Base-by-base conservation (phyloP, 2,113 vertebrate species). In the Stomatorhinus ivindoensis region DNA sequence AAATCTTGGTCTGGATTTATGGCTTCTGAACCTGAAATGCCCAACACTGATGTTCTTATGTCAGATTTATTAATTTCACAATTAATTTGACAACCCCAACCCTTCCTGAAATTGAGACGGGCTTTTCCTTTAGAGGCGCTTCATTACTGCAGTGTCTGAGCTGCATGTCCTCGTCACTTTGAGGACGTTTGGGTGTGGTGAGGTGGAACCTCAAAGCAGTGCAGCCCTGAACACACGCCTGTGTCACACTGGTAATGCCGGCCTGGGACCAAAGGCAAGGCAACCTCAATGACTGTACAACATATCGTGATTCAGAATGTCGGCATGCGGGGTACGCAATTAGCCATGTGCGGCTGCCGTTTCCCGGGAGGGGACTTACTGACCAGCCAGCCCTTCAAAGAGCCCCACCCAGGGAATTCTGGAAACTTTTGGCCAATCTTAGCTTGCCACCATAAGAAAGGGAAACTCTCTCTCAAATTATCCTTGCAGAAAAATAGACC, bases 391-490 rank as follows among this genome's bases (percentile, higher is more conserved):
- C 35, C 50, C 48, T 19, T 31, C 35, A 89, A 53, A 84, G 24
- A 55, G 42, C 80, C 39, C 31, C 88, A 85, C 80, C 80, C 42
- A 58, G 39, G 51, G 76, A 84, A 47, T 47, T n/a, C 39, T 89
- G 76, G 88, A 55, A 85, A 85, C 88, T 46, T 46, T 10, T 61
- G 35, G 6, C 51, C 42, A 61, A 89, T 83, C 42, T 61, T 89
- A 83, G 31, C 80, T 61, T 61, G 17, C 50, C 88, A 82, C 39
- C 24, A 27, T 83, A 80, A 85, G 11, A 61, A 85, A 17, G 50
- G 3, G 11, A 27, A 83, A 42, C 88, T 39, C 6, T 4, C n/a
- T 42, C 88, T 55, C 80, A 46, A 15, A 53, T 87, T 87, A 35
- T 35, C 85, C 48, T 50, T 51, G 50, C 7, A 84, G 51, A 46